phyloP scores from a whole-genome alignment of 2,888 invertebrate genomes.

The Julus scandinavius region DNA sequence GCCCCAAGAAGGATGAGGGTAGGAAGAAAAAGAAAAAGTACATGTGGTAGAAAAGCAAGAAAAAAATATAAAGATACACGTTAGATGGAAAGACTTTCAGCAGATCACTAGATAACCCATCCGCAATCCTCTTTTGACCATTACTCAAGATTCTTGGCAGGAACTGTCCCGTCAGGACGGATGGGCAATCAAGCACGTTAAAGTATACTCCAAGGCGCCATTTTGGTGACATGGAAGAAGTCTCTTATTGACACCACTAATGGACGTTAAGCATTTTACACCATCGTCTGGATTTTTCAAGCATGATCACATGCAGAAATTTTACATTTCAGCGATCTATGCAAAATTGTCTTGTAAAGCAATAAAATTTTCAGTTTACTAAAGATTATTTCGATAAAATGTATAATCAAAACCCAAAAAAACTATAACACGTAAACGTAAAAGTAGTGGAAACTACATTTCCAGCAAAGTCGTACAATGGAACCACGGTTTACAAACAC shows the following conservation, averaged over 20 bases:
- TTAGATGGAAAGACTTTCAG: neutral
- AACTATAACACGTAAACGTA: neutral
- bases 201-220: neutral
- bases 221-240: neutral
- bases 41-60: neutral
- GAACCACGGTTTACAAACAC: no score
- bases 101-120: constrained; percentile 8
- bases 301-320: neutral
- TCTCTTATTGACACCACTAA: neutral
- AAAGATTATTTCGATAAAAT: neutral
- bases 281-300: neutral
- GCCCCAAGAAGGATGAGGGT: no score
- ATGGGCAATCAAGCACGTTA: neutral
- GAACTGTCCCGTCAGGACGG: constrained; percentile 5
- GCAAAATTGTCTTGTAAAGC: neutral
- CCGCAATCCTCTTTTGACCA: constrained; percentile 11
- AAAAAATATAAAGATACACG: neutral
- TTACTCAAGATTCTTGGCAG: constrained; percentile 4
- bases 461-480: no score
- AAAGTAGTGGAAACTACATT: neutral
- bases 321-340: neutral
- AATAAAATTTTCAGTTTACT: neutral
- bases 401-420: neutral
- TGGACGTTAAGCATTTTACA: neutral
- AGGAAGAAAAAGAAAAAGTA: neutral